Base-by-base conservation (phyloP, 2,888 invertebrate species). In the Cerastis leucographa region DNA sequence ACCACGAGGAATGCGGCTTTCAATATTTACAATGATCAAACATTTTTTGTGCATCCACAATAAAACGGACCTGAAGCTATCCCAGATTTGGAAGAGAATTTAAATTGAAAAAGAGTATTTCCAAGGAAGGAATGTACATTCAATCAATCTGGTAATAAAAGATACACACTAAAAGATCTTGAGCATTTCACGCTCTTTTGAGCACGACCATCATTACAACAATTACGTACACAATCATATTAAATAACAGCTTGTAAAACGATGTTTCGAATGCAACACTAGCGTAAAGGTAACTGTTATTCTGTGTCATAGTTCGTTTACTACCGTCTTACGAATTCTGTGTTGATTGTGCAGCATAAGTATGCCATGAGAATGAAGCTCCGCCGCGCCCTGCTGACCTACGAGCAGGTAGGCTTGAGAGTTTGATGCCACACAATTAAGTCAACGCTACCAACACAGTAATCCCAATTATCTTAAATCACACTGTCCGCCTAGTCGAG, bases 1-100 rank as follows among this genome's bases (percentile, higher is more conserved):
- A 85, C 89, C 90, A 87, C 77, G 64, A 81, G 91, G 93, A 94
- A 94, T 93, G 92, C 74, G 72, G 82, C 85, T 84, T 77, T 67
- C 87, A 89, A 89, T 89, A 89, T 89, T 89, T 85, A 90, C 86
- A 89, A 90, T 87, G 88, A 87, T 87, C 75, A 84, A 88, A 88
- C 78, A 85, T 85, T 85, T 85, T 84, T 88, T 89, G 85, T 85
- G 61, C 61, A 84, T 68, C 83, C 70, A 85, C 78, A 80, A 85
- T 87, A 85, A 87, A 83, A 72, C 65, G 78, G 65, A 42, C 75
- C 68, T 78, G 64, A 49, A 62, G 44, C 51, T 7, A 80, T 74
- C 74, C 70, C 19, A 75, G 12, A 83, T 69, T 69, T 56, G 59
- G 76, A 72, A 74, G 64, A 64, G 75, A 84, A 78, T 82, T 78